phyloP scores from a whole-genome alignment of 2,888 invertebrate genomes.

The Vesta saturnalis region DNA sequence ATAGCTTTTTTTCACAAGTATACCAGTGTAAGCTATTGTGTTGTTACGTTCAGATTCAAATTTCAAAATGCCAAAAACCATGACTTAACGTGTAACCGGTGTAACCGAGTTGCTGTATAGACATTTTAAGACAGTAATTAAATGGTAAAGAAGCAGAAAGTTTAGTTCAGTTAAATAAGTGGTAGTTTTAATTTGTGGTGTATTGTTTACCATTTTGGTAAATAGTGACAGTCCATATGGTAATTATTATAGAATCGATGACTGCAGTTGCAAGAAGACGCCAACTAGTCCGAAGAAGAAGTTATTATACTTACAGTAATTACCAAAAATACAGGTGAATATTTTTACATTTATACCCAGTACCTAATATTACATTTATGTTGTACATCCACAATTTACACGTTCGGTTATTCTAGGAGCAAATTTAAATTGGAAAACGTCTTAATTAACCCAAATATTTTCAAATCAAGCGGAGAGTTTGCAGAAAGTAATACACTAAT shows the following conservation, averaged over 20 bases:
- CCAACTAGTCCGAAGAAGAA: constrained; percentile 46
- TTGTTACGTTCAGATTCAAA: constrained; percentile 18
- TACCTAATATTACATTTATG: neutral
- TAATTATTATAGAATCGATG: constrained; percentile 37
- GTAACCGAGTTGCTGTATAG: no score
- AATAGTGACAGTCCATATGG: constrained; percentile 20
- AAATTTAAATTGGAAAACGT: neutral
- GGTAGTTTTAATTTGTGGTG: neutral
- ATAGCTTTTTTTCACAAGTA: constrained; percentile 24
- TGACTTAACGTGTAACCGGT: no score
- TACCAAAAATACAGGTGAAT: constrained; percentile 42
- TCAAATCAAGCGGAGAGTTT: neutral
- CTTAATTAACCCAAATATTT: neutral
- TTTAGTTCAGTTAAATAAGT: neutral
- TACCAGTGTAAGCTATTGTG: constrained; percentile 16
- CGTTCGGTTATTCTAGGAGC: neutral
- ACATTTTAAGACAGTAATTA: no score
- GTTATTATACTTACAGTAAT: constrained; percentile 46
- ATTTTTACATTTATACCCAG: constrained; percentile 5
- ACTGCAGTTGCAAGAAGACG: constrained; percentile 45
- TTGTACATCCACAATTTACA: neutral
- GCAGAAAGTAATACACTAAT: neutral
- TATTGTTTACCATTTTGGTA: neutral
- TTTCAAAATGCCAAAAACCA: neutral
- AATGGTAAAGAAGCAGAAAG: no score